Base-by-base conservation (phyloP, 92 coral and sea anemone species). In the Epizoanthus illoricatus region DNA sequence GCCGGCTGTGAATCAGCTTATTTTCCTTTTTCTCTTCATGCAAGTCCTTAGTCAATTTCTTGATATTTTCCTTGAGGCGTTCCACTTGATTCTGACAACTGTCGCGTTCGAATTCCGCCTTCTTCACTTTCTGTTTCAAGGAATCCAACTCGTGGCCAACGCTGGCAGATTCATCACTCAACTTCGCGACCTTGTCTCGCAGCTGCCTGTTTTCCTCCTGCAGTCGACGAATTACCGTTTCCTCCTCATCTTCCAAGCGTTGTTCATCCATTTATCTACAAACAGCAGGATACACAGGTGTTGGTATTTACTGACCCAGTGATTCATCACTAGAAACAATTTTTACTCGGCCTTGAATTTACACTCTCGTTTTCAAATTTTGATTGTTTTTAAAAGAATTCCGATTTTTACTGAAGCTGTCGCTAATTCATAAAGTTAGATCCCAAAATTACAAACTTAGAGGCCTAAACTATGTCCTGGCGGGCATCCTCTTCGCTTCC, bases 51-150 rank as follows among this genome's bases (percentile, higher is more conserved):
- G 89, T 91, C 70, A 97, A 83, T 54, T 88, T 87, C 75, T 86
- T 92, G 70, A 97, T 84, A 79, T 91, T 92, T 74, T 87, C 88
- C 71, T 92, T 94, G 79, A 93, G 86, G 60, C 88, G 91, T 43
- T 87, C 90, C 5, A 87, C 94, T 87, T 89, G 90, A 20, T 90
- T 92, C 63, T 87, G 90, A 21, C 94, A 96, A 69, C 87, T 93
- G 33, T 93, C 99, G 19, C 90, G 90, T 76, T 93, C 99, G 71
- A 94, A 97, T 73, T 97, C 99, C 0, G 90, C 87, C 73, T 93
- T 97, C 88, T 89, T 88, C 45, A 97, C 83, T 67, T 90, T 90
- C 84, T 93, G 92, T 58, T 90, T 87, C 68, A 83, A 73, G 7
- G 88, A 65, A 61, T 91, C 91, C 5, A 93, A 79, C 73, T 97